Percentiles rank a stretch among this genome's conserved stretches.
phyloP scores from a whole-genome alignment of 2,888 invertebrate genomes.

The Parthenolecanium corni region DNA sequence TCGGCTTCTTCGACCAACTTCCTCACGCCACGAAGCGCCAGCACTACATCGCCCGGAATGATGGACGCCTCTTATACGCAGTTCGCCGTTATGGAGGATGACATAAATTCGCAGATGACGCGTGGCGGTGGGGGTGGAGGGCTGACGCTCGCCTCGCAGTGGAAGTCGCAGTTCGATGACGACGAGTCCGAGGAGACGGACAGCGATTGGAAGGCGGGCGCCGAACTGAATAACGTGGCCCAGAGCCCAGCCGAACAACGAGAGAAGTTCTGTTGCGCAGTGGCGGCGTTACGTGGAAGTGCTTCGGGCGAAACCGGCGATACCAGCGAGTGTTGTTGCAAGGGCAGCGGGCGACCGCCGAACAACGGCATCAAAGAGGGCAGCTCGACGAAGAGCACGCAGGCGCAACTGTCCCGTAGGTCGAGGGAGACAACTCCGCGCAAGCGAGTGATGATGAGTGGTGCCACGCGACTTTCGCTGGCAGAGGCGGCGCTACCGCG shows the following conservation, averaged over 20 bases:
- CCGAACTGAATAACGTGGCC: constrained; percentile 40
- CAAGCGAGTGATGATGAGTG: not conserved
- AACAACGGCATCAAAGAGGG: not conserved
- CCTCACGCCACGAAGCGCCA: constrained; percentile 9
- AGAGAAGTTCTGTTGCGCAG: too few relatives aligned
- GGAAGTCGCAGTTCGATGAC: constrained; percentile 94
- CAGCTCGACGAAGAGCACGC: constrained; percentile 9
- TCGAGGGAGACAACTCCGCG: not conserved
- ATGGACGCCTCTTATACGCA: constrained; percentile 76
- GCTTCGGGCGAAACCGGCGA: not conserved
- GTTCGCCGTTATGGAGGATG: constrained; percentile 85
- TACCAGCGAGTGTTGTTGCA: not conserved
- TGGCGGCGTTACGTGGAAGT: not conserved
- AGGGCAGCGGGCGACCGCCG: not conserved
- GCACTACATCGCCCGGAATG: constrained; percentile 13
- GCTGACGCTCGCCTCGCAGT: constrained; percentile 79
- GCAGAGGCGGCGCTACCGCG: constrained; percentile 46
- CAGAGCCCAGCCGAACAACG: constrained; percentile 41
- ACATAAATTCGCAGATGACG: constrained; percentile 76
- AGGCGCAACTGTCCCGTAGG: not conserved
- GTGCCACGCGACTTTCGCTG: not conserved
- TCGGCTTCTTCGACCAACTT: not conserved
- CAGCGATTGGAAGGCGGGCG: constrained; percentile 78
- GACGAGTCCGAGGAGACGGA: constrained; percentile 92
- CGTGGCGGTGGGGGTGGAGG: constrained; percentile 73